A percentile compares a stretch with the other conserved stretches of the same genome.
These are phyloP conservation scores for Eleutherodactylus coqui DNA, from an alignment of 2,797 vertebrate genomes.

Conservation along the genomic window DNA sequence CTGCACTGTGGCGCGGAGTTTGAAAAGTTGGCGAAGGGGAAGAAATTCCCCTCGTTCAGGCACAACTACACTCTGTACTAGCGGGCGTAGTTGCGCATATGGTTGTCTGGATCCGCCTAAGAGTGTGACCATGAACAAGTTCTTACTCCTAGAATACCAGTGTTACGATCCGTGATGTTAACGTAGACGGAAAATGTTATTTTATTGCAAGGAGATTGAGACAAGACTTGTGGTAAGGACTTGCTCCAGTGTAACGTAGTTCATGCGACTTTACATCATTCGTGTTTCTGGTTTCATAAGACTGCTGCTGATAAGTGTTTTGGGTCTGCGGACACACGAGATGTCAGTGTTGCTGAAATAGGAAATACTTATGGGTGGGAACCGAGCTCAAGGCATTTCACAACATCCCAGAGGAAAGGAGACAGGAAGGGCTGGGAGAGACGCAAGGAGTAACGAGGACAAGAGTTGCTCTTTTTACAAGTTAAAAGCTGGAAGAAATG, in stretches of 20 bases:
- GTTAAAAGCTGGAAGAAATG: background rate
- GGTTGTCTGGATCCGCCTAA: too few relatives aligned
- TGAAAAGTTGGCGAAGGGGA: too few relatives aligned
- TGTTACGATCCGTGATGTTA: background rate
- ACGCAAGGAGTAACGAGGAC: constrained; percentile 44
- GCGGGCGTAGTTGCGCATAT: too few relatives aligned
- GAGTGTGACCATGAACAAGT: background rate
- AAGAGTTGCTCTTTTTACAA: constrained; percentile 7
- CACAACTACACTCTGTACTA: too few relatives aligned
- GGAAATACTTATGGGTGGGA: constrained; percentile 68
- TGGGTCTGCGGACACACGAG: constrained; percentile 61
- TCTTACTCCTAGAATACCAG: background rate
- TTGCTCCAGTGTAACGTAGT: background rate
- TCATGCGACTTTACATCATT: constrained; percentile 2
- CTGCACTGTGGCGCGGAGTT: too few relatives aligned
- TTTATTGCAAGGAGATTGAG: background rate
- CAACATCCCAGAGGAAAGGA: constrained; percentile 75
- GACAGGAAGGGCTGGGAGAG: constrained; percentile 76
- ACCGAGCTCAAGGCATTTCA: constrained; percentile 68
- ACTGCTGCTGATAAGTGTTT: constrained; percentile 25
- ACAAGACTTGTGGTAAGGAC: background rate
- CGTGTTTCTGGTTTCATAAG: constrained; percentile 20
- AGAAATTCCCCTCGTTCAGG: too few relatives aligned
- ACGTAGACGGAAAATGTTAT: background rate
- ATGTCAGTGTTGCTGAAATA: constrained; percentile 50